phyloP scores from a whole-genome alignment of 2,113 vertebrate genomes.

The Castor canadensis region DNA sequence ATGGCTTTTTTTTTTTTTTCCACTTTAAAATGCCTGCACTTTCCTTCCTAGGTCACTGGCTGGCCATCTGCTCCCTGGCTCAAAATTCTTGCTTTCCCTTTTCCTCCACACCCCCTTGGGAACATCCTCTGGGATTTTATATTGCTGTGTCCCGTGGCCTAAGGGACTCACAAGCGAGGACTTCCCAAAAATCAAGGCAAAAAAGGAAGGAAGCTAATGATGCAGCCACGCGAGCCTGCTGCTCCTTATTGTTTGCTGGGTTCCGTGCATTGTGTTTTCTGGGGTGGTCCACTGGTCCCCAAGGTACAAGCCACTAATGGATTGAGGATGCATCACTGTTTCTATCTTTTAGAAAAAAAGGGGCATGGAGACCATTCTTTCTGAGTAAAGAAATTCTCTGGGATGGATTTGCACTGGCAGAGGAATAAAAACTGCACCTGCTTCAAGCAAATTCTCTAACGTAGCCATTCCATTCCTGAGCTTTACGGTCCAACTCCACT shows the following conservation, averaged over 20 bases:
- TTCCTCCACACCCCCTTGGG: background rate
- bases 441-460: background rate
- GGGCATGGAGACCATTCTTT: background rate
- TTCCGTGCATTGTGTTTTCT: conserved; percentile 27
- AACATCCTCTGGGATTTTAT: conserved; percentile 37
- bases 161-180: conserved; percentile 47
- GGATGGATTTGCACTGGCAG: background rate
- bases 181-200: conserved; percentile 29
- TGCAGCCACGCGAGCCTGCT: background rate
- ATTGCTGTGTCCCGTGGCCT: conserved; percentile 1
- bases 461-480: background rate
- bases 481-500: background rate
- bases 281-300: background rate
- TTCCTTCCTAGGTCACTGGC: conserved; percentile 35
- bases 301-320: background rate
- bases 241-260: background rate
- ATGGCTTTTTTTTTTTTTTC: background rate
- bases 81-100: conserved; percentile 42
- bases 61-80: conserved; percentile 47
- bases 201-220: conserved; percentile 63
- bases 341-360: background rate
- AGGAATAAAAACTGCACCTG: background rate
- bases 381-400: background rate
- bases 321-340: rapidly evolving
- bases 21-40: background rate